phyloP scores from a whole-genome alignment of 2,113 vertebrate genomes.

The Pionites leucogaster region DNA sequence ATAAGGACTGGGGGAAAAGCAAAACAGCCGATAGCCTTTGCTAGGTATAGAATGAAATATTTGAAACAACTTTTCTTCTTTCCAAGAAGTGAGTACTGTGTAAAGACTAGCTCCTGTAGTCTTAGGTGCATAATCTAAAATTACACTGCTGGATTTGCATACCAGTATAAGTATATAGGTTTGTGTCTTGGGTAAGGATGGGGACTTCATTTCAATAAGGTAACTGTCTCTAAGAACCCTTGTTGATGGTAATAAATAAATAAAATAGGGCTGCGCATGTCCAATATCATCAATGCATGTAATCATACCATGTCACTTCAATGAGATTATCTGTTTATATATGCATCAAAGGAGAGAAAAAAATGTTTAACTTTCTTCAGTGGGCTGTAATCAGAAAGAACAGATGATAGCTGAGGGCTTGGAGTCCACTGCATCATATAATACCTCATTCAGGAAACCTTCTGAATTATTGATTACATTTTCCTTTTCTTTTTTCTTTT shows the following conservation, averaged over 20 bases:
- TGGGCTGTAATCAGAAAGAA: neutral
- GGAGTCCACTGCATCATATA: neutral
- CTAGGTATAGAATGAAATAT: neutral
- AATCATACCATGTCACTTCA: neutral
- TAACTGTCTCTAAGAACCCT: neutral
- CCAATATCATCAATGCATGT: neutral
- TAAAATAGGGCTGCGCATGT: neutral
- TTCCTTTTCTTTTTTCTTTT: neutral
- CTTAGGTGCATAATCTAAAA: neutral
- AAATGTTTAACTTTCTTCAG: neutral
- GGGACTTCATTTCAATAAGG: neutral
- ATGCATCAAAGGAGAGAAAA: conserved; percentile 18
- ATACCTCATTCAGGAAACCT: neutral
- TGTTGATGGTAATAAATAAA: neutral
- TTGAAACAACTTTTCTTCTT: neutral
- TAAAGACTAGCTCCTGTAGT: neutral
- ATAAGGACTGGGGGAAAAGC: neutral
- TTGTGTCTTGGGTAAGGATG: neutral
- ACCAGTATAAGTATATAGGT: neutral
- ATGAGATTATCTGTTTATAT: neutral
- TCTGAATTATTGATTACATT: neutral
- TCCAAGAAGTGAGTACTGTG: neutral
- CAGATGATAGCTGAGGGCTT: neutral
- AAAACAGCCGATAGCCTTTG: neutral
- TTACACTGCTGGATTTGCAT: neutral